Evolutionary conservation across 2,888 invertebrate genomes (phyloP).

Genomic region (Ypsolopha sequella): DNA sequence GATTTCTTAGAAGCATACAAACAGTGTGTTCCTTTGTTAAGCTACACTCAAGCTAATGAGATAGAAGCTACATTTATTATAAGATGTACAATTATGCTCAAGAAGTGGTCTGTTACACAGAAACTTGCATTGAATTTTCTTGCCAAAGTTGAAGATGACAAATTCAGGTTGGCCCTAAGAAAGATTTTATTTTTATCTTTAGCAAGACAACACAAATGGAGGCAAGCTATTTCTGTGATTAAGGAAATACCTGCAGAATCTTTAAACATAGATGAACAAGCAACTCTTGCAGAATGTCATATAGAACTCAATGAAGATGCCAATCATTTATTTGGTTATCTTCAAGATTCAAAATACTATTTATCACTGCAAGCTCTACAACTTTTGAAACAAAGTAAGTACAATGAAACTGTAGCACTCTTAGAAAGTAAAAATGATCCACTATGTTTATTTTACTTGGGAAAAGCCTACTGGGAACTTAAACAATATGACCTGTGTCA

Average conservation of each 20-base stretch:
- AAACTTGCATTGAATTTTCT: constrained; percentile 52
- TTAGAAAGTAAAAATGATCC: constrained; percentile 56
- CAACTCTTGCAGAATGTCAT: constrained; percentile 41
- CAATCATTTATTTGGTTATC: constrained; percentile 30
- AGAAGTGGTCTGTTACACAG: constrained; percentile 51
- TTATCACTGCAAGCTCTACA: constrained; percentile 60
- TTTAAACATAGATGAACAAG: constrained; percentile 32
- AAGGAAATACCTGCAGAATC: constrained; percentile 30
- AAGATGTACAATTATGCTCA: constrained; percentile 45
- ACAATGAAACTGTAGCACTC: constrained; percentile 65
- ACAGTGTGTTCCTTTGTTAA: constrained; percentile 49
- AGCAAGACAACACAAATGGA: constrained; percentile 60
- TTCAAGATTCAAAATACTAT: constrained; percentile 32
- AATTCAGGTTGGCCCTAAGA: constrained; percentile 29
- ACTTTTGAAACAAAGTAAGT: constrained; percentile 57
- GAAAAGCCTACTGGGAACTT: constrained; percentile 71
- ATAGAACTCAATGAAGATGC: constrained; percentile 39
- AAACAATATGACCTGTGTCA: constrained; percentile 72
- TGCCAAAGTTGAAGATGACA: constrained; percentile 36
- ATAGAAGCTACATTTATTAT: constrained; percentile 48
- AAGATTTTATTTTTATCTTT: constrained; percentile 42
- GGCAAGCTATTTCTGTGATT: constrained; percentile 49
- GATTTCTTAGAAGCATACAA: constrained; percentile 69
- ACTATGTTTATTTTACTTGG: constrained; percentile 71
- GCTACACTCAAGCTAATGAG: constrained; percentile 44